Evolutionary conservation across 2,113 vertebrate genomes (phyloP).

Genomic region (Euleptes europaea): DNA sequence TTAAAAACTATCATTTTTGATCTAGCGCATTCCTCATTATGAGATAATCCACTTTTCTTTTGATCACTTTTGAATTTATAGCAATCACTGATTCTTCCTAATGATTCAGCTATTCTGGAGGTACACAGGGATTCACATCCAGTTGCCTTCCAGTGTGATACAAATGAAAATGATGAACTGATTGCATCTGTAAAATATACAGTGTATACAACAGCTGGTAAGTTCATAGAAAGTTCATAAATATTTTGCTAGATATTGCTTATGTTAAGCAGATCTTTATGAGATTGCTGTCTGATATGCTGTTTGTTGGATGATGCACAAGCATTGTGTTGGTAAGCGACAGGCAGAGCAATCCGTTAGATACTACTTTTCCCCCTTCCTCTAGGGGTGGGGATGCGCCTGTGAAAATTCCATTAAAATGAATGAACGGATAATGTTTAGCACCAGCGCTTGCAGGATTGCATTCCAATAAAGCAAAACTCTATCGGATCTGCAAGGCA

Average conservation of each 20-base stretch:
- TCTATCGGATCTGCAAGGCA: constrained; percentile 2
- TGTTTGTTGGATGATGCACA: neutral
- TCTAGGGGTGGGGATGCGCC: neutral
- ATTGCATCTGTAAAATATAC: constrained; percentile 70
- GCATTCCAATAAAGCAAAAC: constrained; percentile 34
- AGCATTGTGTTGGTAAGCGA: neutral
- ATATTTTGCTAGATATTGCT: neutral
- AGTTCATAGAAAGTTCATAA: constrained; percentile 47
- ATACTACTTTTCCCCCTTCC: neutral
- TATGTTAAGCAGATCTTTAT: constrained; percentile 21
- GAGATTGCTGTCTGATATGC: neutral
- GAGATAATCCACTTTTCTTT: constrained; percentile 30
- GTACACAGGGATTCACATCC: constrained; percentile 49
- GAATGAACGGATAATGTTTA: neutral
- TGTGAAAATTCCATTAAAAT: neutral
- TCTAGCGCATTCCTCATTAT: neutral
- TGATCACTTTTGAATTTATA: constrained; percentile 37
- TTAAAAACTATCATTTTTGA: constrained; percentile 29
- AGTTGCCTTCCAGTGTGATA: constrained; percentile 61
- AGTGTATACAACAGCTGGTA: constrained; percentile 60
- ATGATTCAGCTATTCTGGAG: constrained; percentile 60
- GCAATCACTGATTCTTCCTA: constrained; percentile 56
- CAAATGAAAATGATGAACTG: constrained; percentile 53
- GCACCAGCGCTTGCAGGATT: neutral
- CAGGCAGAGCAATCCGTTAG: neutral